phyloP scores from a whole-genome alignment of 2,888 invertebrate genomes.

The Pterobdella sp. region DNA sequence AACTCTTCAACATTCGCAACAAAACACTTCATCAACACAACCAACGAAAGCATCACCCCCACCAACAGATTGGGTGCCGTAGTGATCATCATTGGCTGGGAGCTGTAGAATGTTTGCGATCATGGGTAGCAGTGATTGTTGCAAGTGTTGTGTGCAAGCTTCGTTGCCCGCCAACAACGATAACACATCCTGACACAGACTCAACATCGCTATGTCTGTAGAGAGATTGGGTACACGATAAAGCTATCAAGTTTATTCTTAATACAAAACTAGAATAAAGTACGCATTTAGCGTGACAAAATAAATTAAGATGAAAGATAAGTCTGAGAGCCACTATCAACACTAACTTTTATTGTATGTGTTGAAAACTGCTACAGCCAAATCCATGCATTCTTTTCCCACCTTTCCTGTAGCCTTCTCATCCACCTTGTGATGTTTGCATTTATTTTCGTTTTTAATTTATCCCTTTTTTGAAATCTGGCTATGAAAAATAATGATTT shows the following conservation, averaged over 20 bases:
- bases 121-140: slow-evolving; percentile 62
- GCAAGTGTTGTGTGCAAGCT: slow-evolving; percentile 57
- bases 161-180: slow-evolving; percentile 60
- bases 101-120: slow-evolving; percentile 58
- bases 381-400: not conserved
- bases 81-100: slow-evolving; percentile 50
- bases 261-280: too few species aligned
- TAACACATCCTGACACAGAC: slow-evolving; percentile 61
- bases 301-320: too few species aligned
- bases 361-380: not conserved
- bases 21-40: not conserved
- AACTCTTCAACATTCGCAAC: not conserved
- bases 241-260: too few species aligned
- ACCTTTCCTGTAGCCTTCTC: not conserved
- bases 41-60: not conserved
- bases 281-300: not conserved
- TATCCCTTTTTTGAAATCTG: too few species aligned
- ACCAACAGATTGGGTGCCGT: slow-evolving; percentile 52
- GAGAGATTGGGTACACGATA: not conserved
- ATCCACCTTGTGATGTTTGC: too few species aligned
- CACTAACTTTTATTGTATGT: not conserved
- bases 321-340: too few species aligned
- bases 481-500: too few species aligned
- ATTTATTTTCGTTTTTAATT: too few species aligned
- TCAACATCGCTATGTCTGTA: slow-evolving; percentile 60